Percentiles rank a stretch among this genome's conserved stretches.
These are phyloP conservation scores for Drosophila neonasuta DNA, from an alignment of 2,888 invertebrate species.

Conservation along the genomic window DNA sequence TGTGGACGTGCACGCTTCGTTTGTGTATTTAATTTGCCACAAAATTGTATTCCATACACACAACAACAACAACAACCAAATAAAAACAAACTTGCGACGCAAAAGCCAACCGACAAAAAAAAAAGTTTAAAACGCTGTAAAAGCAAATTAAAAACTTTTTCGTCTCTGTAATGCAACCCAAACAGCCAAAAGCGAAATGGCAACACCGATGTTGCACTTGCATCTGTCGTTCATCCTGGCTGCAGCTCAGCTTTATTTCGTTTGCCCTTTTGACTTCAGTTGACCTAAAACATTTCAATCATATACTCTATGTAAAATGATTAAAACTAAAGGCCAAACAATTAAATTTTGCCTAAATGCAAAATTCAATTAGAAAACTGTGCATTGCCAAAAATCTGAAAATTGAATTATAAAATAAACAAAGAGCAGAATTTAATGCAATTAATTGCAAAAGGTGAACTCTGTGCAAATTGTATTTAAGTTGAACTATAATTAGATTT, in stretches of 20 bases:
- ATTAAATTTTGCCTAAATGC: not conserved
- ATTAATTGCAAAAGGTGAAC: not conserved
- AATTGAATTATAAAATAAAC: conserved; percentile 12
- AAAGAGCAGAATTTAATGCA: not conserved
- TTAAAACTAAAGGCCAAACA: conserved; percentile 4
- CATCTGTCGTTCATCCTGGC: conserved; percentile 9
- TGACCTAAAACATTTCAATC: conserved; percentile 17
- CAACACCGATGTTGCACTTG: conserved; percentile 42
- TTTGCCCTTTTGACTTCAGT: conserved; percentile 11
- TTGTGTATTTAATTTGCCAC: conserved; percentile 75
- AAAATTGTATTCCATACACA: conserved; percentile 62
- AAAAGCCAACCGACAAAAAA: conserved; percentile 34
- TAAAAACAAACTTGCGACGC: conserved; percentile 13
- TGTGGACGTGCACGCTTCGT: conserved; percentile 53
- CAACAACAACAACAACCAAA: conserved; percentile 14
- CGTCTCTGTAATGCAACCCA: conserved; percentile 39
- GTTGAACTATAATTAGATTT: not conserved
- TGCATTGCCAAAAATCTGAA: not conserved
- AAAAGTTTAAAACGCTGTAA: conserved; percentile 56
- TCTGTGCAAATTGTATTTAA: not conserved
- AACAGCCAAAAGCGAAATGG: conserved; percentile 36
- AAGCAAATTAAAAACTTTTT: conserved; percentile 69
- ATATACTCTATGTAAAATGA: not conserved
- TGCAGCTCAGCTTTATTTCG: not conserved
- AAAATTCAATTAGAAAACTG: conserved; percentile 4